Evolutionary conservation across 2,888 invertebrate genomes (phyloP).

Genomic region (Tipula confusa): DNA sequence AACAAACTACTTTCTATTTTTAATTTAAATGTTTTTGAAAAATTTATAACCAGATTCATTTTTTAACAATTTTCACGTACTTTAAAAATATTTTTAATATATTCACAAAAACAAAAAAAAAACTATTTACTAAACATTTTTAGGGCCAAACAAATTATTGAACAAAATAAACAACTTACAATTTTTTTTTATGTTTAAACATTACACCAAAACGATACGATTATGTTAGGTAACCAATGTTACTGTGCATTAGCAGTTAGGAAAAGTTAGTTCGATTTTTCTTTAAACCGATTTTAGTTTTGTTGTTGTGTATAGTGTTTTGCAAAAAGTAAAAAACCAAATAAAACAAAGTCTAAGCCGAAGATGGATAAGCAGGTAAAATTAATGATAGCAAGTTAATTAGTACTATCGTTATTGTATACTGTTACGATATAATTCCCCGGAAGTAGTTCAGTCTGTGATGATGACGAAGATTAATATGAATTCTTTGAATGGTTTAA

Average conservation of each 20-base stretch:
- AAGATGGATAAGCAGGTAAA: neutral
- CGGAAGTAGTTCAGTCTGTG: neutral
- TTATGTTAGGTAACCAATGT: constrained; percentile 20
- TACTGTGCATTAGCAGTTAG: neutral
- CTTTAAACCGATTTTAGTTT: neutral
- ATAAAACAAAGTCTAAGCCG: neutral
- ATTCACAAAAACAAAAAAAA: neutral
- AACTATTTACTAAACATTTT: neutral
- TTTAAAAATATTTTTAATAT: neutral
- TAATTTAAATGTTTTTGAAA: neutral
- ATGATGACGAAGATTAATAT: no score
- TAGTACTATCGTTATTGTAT: neutral
- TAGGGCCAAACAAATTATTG: neutral
- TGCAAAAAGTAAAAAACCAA: no score
- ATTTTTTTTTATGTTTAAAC: neutral
- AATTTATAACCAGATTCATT: neutral
- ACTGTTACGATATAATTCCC: neutral
- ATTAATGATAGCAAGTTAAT: neutral
- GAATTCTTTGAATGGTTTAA: no score
- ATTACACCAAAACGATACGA: neutral
- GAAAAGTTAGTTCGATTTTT: neutral
- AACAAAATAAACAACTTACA: neutral
- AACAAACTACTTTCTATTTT: neutral
- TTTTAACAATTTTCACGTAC: neutral
- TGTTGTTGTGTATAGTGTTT: neutral